phyloP scores from a whole-genome alignment of 1,140 invertebrate species.

The Drosophila rhopaloa region DNA sequence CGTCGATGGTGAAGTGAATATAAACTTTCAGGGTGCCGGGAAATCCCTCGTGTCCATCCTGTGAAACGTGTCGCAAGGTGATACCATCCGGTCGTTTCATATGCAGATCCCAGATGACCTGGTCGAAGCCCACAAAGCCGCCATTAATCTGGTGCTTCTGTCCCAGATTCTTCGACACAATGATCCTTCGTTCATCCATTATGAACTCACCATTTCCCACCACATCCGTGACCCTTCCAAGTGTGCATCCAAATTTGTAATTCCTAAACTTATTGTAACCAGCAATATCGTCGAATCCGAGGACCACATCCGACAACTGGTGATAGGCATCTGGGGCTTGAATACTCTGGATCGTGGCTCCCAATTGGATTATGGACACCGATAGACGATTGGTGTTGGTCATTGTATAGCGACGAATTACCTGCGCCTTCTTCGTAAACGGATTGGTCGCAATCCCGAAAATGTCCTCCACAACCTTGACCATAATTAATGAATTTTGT shows the following conservation, averaged over 20 bases:
- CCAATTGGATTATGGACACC: constrained; percentile 80
- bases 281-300: constrained; percentile 91
- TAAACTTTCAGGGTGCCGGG: constrained; percentile 90
- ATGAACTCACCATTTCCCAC: constrained; percentile 89
- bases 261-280: constrained; percentile 85
- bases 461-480: constrained; percentile 65
- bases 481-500: constrained; percentile 28
- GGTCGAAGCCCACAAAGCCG: constrained; percentile 93
- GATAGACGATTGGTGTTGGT: constrained; percentile 86
- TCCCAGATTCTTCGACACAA: constrained; percentile 89
- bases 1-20: constrained; percentile 89
- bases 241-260: constrained; percentile 93
- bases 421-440: constrained; percentile 73
- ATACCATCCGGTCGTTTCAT: constrained; percentile 75
- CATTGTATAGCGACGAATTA: constrained; percentile 87
- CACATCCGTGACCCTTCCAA: constrained; percentile 94
- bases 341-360: constrained; percentile 91
- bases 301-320: constrained; percentile 88
- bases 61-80: constrained; percentile 88
- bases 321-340: constrained; percentile 90
- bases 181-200: constrained; percentile 89
- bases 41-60: constrained; percentile 94
- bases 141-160: constrained; percentile 92
- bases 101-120: constrained; percentile 88
- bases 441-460: constrained; percentile 71